Evolutionary conservation across 2,888 invertebrate species (phyloP), one percentile per base, ranked within the genome.

Genomic region (Cyclophora punctaria): DNA sequence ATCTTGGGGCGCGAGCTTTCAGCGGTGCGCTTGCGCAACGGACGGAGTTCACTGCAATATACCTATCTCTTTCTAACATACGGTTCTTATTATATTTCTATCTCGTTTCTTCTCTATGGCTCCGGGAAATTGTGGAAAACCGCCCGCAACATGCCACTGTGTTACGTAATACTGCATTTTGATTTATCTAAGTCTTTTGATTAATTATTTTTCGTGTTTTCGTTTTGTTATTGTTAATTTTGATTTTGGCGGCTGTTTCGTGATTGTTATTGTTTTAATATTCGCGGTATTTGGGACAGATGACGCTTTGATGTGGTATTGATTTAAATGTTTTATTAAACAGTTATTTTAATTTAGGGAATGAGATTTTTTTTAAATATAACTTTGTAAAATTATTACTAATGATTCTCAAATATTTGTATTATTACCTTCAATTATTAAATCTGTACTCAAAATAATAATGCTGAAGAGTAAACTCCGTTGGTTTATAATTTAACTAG

Each of bases 151-250:
- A 68, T 45, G 45, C 56, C 63, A 56, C 56, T 60, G 55, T 53
- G 64, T 85, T 84, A 75, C 80, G 78, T 78, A 85, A 83, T 72
- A 59, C 62, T 73, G 73, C 72, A 65, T 70, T 74, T 77, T 84
- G 81, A 86, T 84, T 83, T 84, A 85, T 83, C 76, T 70, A 61
- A 20, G 71, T 72, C 67, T 63, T 63, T 73, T 80, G 80, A 83
- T 83, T 80, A 77, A 83, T 83, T 75, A 68, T 57, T 71, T 76
- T 73, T 71, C 66, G 70, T 75, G 74, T 76, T 76, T 79, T 71
- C 69, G 62, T 69, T 78, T 74, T 69, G 64, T 75, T 76, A 72
- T 70, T 72, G 67, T 72, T 78, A 20, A 20, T 20, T 20, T 20
- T 20, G 75, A 76, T 71, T 71, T 75, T 80, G 75, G 79, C 73